Percentiles rank a stretch among this genome's conserved stretches.
Evolutionary conservation across 1,140 invertebrate species (phyloP).

Genomic region (Orussus abietinus): DNA sequence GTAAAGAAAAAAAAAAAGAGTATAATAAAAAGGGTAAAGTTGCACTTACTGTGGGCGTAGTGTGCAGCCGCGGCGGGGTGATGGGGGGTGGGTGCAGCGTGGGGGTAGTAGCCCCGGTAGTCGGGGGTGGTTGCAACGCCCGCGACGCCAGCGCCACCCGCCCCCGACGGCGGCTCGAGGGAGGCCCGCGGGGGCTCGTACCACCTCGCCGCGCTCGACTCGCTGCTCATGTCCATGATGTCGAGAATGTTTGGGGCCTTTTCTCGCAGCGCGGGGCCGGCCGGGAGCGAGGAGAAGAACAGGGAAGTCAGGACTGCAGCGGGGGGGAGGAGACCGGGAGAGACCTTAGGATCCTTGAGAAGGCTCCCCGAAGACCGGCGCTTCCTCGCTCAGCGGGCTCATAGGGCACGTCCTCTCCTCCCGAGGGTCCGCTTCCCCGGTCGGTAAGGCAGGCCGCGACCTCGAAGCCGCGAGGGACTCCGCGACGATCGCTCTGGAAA

Average conservation of each 20-base stretch:
- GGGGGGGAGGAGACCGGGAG: not conserved
- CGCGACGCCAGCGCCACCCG: slow-evolving; percentile 31
- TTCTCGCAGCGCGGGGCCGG: slow-evolving; percentile 12
- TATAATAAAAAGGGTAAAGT: slow-evolving; percentile 3
- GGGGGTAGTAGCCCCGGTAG: slow-evolving; percentile 50
- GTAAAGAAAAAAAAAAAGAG: slow-evolving; percentile 4
- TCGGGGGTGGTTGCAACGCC: slow-evolving; percentile 42
- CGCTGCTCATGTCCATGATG: slow-evolving; percentile 54
- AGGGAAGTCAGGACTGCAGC: too few species aligned
- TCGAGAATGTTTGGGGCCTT: slow-evolving; percentile 34
- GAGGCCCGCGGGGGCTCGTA: slow-evolving; percentile 48
- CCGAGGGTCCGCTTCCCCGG: too few species aligned
- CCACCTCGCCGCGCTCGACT: slow-evolving; percentile 51
- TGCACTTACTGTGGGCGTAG: slow-evolving; percentile 52
- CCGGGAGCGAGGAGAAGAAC: slow-evolving; percentile 3
- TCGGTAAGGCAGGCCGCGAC: too few species aligned
- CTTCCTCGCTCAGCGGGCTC: too few species aligned
- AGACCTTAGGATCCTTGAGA: too few species aligned
- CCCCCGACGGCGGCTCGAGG: slow-evolving; percentile 44
- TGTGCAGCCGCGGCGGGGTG: slow-evolving; percentile 45
- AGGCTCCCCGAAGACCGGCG: too few species aligned
- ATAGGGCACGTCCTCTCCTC: too few species aligned
- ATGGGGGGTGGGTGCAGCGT: slow-evolving; percentile 46
- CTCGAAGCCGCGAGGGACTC: too few species aligned
- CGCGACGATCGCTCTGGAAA: too few species aligned